These are phyloP conservation scores for Bucorvus abyssinicus DNA, from an alignment of 2,797 vertebrate species.

Conservation along the genomic window DNA sequence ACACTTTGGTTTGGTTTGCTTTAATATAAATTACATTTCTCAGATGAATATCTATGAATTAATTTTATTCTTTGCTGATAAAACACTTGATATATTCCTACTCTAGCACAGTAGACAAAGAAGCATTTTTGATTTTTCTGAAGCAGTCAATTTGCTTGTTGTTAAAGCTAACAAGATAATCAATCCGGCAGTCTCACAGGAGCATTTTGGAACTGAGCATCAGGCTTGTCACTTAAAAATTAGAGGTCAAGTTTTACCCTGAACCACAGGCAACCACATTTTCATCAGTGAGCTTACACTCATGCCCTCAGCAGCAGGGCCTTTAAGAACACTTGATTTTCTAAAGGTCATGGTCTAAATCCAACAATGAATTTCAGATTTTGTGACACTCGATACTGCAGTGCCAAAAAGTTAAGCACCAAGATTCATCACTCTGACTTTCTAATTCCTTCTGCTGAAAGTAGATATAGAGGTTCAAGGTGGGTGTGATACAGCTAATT, in stretches of 20 bases:
- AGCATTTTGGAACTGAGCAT: not conserved
- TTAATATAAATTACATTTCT: not conserved
- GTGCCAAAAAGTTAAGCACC: not conserved
- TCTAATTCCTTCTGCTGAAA: not conserved
- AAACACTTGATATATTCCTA: not conserved
- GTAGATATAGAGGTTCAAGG: not conserved
- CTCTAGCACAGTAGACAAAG: not conserved
- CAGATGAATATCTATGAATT: not conserved
- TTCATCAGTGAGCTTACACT: not conserved
- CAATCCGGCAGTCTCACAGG: not conserved
- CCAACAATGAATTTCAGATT: slow-evolving; percentile 5
- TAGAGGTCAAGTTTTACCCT: not conserved
- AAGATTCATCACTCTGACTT: not conserved
- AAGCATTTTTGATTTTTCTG: not conserved
- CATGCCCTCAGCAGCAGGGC: not conserved
- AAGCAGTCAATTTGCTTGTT: not conserved
- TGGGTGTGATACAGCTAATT: not conserved
- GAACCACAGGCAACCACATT: not conserved
- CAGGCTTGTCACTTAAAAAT: not conserved
- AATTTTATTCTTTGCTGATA: not conserved
- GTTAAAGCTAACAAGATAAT: slow-evolving; percentile 1
- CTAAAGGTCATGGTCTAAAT: slow-evolving; percentile 27
- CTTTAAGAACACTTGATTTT: slow-evolving; percentile 15
- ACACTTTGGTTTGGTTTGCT: not conserved
- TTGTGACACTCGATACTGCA: slow-evolving; percentile 1